These are phyloP conservation scores for Lepidurus couesii DNA, from an alignment of 1,140 invertebrate genomes.

Conservation along the genomic window DNA sequence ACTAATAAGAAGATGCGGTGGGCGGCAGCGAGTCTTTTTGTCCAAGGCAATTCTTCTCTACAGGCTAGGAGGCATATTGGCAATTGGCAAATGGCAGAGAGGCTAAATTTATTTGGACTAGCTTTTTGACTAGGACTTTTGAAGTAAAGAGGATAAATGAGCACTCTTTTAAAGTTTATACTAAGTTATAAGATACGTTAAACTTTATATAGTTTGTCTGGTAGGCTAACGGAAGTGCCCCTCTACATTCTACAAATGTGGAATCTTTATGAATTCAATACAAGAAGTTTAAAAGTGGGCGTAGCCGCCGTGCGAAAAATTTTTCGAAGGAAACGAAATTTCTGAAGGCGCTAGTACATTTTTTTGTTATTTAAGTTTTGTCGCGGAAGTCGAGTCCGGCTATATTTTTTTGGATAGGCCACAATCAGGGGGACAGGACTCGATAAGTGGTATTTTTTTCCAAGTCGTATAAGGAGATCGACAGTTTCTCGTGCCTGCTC, in stretches of 20 bases:
- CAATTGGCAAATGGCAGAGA: constrained; percentile 1
- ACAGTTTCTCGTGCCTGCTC: not conserved
- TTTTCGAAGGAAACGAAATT: not conserved
- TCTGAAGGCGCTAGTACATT: constrained; percentile 9
- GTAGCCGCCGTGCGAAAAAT: not conserved
- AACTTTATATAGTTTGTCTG: not conserved
- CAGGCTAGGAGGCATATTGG: constrained; percentile 11
- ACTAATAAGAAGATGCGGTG: constrained; percentile 5
- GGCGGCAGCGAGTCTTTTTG: constrained; percentile 20
- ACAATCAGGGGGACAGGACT: constrained; percentile 8
- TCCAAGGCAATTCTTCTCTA: constrained; percentile 16
- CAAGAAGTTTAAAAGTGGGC: not conserved
- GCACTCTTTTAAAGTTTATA: not conserved
- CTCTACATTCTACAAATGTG: not conserved
- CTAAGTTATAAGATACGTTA: not conserved
- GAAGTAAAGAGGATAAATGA: not conserved
- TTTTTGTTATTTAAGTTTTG: not conserved
- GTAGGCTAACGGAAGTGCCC: not conserved
- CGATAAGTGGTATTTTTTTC: not conserved
- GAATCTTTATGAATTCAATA: constrained; percentile 11
- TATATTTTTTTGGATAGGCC: not conserved
- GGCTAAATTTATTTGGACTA: not conserved
- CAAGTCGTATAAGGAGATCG: not conserved
- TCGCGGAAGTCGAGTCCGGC: not conserved
- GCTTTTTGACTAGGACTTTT: not conserved